Evolutionary conservation across 2,888 invertebrate species (phyloP), one percentile per base, ranked within the genome.

Genomic region (Temnothorax unifasciatus): DNA sequence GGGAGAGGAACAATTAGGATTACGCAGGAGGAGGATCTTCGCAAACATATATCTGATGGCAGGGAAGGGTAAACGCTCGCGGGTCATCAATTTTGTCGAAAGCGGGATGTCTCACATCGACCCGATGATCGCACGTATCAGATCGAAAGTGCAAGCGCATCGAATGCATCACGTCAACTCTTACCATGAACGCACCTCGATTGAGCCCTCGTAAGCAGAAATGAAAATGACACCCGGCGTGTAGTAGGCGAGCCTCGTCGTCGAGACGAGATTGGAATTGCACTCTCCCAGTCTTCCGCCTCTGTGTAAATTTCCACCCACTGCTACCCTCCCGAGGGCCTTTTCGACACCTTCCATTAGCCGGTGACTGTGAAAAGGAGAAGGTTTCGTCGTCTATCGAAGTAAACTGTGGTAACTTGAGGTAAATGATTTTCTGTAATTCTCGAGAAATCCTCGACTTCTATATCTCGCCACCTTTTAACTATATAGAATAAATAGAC

Each of bases 271-370:
- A 90, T 90, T 87, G 89, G 83, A 85, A 84, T 88, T 84, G 79
- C 87, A 81, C 69, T 82, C 73, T 57, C 18, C 54, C 77, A 25
- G 66, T 50, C 69, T 69, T 47, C 34, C 74, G 82, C 81, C 79
- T 69, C 86, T 90, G 86, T 88, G 89, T 88, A 91, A 91, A 91
- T 90, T 91, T 86, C 85, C 85, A 88, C 89, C 86, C 84, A 87
- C 85, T 81, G 87, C 85, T 82, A 88, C 85, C 85, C 84, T 88
- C 85, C 85, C 85, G 83, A 89, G 57, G 18, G 87, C 84, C 87
- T 87, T 88, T 86, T 89, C 89, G 89, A 90, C 90, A 91, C 90
- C 90, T 90, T 90, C 88, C 90, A 91, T 90, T 90, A 90, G 88
- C 82, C 85, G 89, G 86, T 85, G 89, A 85, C 77, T 86, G 86